Evolutionary conservation across 2,888 invertebrate genomes (phyloP).

Genomic region (Tetrapedia diversipes): DNA sequence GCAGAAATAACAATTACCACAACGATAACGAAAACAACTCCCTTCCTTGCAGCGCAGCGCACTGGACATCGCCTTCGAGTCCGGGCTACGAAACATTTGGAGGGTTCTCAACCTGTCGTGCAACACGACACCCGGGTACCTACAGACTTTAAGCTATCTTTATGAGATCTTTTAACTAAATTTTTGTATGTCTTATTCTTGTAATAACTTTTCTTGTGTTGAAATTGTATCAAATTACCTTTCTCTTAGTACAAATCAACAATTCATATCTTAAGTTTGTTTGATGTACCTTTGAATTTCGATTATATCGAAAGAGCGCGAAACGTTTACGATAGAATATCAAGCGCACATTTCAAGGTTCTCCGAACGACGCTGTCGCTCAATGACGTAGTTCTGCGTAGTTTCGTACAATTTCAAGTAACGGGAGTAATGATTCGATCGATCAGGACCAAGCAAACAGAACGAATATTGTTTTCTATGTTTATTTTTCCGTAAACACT

Average conservation of each 20-base stretch:
- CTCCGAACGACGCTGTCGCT: slow-evolving; percentile 58
- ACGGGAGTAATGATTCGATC: slow-evolving; percentile 61
- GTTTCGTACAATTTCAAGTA: slow-evolving; percentile 57
- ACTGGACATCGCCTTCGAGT: slow-evolving; percentile 74
- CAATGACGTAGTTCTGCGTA: slow-evolving; percentile 72
- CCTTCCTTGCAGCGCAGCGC: slow-evolving; percentile 65
- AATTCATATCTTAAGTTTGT: background rate
- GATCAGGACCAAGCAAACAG: slow-evolving; percentile 38
- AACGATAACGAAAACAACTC: slow-evolving; percentile 65
- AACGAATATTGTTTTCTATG: slow-evolving; percentile 25
- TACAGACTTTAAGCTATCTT: slow-evolving; percentile 52
- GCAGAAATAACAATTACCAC: slow-evolving; percentile 63
- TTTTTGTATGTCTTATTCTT: background rate
- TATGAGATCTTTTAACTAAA: slow-evolving; percentile 14
- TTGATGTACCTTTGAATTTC: slow-evolving; percentile 27
- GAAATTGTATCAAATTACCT: background rate
- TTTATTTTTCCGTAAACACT: slow-evolving; percentile 9
- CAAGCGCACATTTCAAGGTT: slow-evolving; percentile 56
- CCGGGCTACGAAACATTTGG: slow-evolving; percentile 68
- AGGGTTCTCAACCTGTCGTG: slow-evolving; percentile 71
- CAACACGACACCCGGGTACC: slow-evolving; percentile 20
- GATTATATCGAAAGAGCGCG: slow-evolving; percentile 59
- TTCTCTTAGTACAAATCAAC: background rate
- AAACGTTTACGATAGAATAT: slow-evolving; percentile 48
- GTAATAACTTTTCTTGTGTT: background rate